Evolutionary conservation across 2,797 vertebrate species (phyloP).

Genomic region (Melanotaenia parkinsoni): DNA sequence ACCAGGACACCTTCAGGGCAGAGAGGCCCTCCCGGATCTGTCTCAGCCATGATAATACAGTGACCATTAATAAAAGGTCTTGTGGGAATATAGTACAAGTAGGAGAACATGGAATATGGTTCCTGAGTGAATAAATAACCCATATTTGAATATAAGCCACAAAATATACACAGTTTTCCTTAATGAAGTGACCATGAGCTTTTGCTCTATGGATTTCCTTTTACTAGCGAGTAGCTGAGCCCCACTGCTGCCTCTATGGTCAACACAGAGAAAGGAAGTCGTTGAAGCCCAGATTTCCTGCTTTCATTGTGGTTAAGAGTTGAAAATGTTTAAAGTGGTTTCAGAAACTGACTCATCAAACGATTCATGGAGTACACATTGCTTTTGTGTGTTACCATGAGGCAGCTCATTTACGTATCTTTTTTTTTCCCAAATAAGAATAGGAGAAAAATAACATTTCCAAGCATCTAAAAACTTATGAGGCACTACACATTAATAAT

Average conservation of each 20-base stretch:
- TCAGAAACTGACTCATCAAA: slow-evolving; percentile 96
- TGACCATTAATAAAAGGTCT: slow-evolving; percentile 77
- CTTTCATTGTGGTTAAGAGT: slow-evolving; percentile 91
- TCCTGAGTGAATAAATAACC: slow-evolving; percentile 80
- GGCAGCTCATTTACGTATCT: slow-evolving; percentile 75
- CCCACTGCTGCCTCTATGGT: slow-evolving; percentile 83
- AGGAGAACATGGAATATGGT: slow-evolving; percentile 64
- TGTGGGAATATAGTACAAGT: slow-evolving; percentile 78
- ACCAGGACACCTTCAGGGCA: slow-evolving; percentile 74
- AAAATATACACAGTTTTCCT: slow-evolving; percentile 91
- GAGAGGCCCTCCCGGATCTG: slow-evolving; percentile 67
- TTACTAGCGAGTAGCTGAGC: slow-evolving; percentile 85
- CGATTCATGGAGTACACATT: slow-evolving; percentile 92
- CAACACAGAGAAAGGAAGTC: slow-evolving; percentile 94
- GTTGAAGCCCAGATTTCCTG: slow-evolving; percentile 98
- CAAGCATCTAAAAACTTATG: slow-evolving; percentile 39
- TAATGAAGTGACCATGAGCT: slow-evolving; percentile 85
- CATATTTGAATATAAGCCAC: slow-evolving; percentile 88
- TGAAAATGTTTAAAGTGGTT: slow-evolving; percentile 92
- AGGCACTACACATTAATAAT: slow-evolving; percentile 50
- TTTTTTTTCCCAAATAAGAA: slow-evolving; percentile 46
- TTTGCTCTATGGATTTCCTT: slow-evolving; percentile 90
- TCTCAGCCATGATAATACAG: slow-evolving; percentile 73
- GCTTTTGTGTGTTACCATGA: slow-evolving; percentile 86
- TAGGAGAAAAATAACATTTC: slow-evolving; percentile 39